Percentiles rank a stretch among this genome's conserved stretches.
phyloP scores from a whole-genome alignment of 1,140 invertebrate species.

The Ridgeia piscesae region DNA sequence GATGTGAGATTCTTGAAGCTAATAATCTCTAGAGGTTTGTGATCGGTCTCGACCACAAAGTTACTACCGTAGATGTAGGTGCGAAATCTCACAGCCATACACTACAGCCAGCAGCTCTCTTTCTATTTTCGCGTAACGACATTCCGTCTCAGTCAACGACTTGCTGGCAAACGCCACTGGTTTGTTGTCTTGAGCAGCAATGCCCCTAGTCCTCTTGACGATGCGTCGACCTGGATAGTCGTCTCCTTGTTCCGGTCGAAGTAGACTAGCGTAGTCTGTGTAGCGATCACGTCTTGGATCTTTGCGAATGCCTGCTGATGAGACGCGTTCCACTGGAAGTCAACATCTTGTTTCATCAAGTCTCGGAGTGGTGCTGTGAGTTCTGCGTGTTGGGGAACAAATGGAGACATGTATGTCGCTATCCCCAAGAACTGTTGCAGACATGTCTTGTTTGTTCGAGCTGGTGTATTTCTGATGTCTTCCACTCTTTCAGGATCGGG shows the following conservation, averaged over 20 bases:
- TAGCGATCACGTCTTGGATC: constrained; percentile 32
- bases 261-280: constrained; percentile 34
- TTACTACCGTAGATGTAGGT: constrained; percentile 23
- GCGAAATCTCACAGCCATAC: constrained; percentile 15
- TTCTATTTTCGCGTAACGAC: constrained; percentile 26
- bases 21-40: constrained; percentile 47
- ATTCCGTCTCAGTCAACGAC: constrained; percentile 20
- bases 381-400: constrained; percentile 28
- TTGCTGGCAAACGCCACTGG: too few species aligned
- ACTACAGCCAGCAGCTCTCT: constrained; percentile 28
- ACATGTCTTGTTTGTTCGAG: constrained; percentile 30
- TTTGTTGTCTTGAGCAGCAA: constrained; percentile 56
- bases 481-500: constrained; percentile 52
- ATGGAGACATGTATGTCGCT: constrained; percentile 34
- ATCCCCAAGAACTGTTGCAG: constrained; percentile 37
- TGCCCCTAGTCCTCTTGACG: constrained; percentile 51
- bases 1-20: constrained; percentile 53
- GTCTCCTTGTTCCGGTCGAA: constrained; percentile 36
- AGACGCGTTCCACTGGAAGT: constrained; percentile 16
- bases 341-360: constrained; percentile 21
- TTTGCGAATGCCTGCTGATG: constrained; percentile 30
- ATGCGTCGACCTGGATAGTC: constrained; percentile 39
- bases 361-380: constrained; percentile 8
- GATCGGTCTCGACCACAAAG: constrained; percentile 29
- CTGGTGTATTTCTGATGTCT: constrained; percentile 40